A percentile compares a stretch with the other conserved stretches of the same genome.
Conservation (phyloP, 2,113 vertebrate genomes). For the Anser brachyrhynchus region DNA sequence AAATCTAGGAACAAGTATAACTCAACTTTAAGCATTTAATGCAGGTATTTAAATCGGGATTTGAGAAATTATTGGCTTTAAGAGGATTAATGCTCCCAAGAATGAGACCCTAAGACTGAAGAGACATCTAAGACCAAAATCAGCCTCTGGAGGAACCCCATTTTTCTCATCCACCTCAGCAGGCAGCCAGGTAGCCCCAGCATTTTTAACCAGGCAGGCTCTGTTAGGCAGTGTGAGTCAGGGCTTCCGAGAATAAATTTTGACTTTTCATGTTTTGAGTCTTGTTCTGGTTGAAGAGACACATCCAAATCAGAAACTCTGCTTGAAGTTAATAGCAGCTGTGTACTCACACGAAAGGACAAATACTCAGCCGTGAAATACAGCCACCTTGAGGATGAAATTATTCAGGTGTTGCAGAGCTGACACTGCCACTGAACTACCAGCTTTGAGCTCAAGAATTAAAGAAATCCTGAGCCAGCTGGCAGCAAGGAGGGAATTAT, state of each 20-base stretch:
- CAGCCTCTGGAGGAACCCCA: rapidly evolving
- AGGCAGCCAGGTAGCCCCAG: background rate
- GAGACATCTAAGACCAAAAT: background rate
- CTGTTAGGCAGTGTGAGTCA: background rate
- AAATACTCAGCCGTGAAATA: background rate
- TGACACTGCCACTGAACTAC: background rate
- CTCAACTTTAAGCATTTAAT: background rate
- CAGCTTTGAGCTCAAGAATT: background rate
- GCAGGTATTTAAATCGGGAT: background rate
- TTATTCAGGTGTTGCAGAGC: background rate
- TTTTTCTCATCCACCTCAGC: background rate
- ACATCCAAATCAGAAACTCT: background rate
- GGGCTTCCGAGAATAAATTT: background rate
- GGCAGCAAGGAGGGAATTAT: background rate
- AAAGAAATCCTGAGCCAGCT: background rate
- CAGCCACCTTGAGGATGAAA: background rate
- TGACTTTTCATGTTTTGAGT: background rate
- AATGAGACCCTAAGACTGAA: background rate
- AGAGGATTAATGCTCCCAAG: background rate
- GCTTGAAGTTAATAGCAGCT: background rate
- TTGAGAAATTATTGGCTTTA: background rate
- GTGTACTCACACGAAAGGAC: background rate
- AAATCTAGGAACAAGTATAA: background rate
- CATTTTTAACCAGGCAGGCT: background rate
- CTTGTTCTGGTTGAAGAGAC: background rate